These are phyloP conservation scores for Notolabrus celidotus DNA, from an alignment of 2,797 vertebrate genomes.

Conservation along the genomic window DNA sequence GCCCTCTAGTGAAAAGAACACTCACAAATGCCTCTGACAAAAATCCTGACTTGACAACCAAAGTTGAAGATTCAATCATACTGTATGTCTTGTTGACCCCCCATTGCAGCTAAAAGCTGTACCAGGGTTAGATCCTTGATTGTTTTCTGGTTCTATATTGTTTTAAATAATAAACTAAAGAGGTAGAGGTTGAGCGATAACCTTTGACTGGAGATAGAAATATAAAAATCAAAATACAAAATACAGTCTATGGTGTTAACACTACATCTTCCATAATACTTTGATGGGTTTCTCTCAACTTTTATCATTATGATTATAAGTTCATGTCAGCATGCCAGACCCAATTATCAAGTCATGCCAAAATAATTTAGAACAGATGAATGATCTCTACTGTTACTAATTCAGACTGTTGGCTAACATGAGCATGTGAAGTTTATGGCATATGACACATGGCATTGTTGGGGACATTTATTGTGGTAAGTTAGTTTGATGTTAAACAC, in stretches of 20 bases:
- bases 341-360: constrained; percentile 33
- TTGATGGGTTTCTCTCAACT: background rate
- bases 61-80: background rate
- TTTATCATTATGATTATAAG: background rate
- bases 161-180: no score
- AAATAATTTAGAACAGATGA: constrained; percentile 31
- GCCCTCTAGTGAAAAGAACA: constrained; percentile 62
- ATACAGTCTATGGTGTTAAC: no score
- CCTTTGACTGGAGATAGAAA: no score
- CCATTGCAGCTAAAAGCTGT: background rate
- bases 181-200: no score
- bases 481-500: background rate
- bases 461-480: no score
- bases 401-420: background rate
- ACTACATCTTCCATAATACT: no score
- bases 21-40: background rate
- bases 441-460: no score
- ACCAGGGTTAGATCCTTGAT: background rate
- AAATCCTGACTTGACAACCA: background rate
- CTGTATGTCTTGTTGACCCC: background rate
- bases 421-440: background rate
- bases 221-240: no score
- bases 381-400: background rate
- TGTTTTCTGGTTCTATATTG: no score
- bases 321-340: background rate